Evolutionary conservation across 2,797 vertebrate species (phyloP), one percentile per base, ranked within the genome.

Genomic region (Parambassis ranga): DNA sequence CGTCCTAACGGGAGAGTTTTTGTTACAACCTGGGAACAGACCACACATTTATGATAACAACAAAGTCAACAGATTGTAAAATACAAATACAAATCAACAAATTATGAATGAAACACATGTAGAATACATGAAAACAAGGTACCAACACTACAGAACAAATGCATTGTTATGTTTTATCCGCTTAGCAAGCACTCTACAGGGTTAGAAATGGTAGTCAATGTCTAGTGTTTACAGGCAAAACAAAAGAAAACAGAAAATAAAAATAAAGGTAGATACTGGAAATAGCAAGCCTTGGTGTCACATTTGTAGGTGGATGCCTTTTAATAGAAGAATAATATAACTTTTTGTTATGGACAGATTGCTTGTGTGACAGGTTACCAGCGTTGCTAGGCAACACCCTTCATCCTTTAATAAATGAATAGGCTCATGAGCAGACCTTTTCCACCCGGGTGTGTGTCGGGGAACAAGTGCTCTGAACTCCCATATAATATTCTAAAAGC

Each of bases 381-480:
- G 39, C 1, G 83, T 89, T 88, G 81, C 90, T 82, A 89, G 55
- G 87, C 86, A 86, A 90, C 84, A 65, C 46, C 47, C 67, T 71
- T 79, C 73, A 79, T 77, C 60, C 70, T 82, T 84, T 82, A 83
- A 89, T 85, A 87, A 83, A 88, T 86, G 47, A 81, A 85, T 49
- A 75, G 75, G 65, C 47, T 84, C 75, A 81, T 89, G 80, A 78
- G 58, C 16, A 74, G 75, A 80, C 75, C 77, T 85, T 84, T 85
- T 50, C 61, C 7, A 1, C 28, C 42, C 2, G 28, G 24, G 32
- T 50, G 47, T 68, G 65, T 59, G 49, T 63, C 15, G 38, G 33
- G 32, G 49, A 36, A 57, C 15, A 53, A 60, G 70, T 46, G 30
- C 44, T 61, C 19, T 69, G 46, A 74, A 61, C 51, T 61, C 47